Evolutionary conservation across 2,888 invertebrate genomes (phyloP), one percentile per base, ranked within the genome.

Genomic region (Mesochorus sp.): DNA sequence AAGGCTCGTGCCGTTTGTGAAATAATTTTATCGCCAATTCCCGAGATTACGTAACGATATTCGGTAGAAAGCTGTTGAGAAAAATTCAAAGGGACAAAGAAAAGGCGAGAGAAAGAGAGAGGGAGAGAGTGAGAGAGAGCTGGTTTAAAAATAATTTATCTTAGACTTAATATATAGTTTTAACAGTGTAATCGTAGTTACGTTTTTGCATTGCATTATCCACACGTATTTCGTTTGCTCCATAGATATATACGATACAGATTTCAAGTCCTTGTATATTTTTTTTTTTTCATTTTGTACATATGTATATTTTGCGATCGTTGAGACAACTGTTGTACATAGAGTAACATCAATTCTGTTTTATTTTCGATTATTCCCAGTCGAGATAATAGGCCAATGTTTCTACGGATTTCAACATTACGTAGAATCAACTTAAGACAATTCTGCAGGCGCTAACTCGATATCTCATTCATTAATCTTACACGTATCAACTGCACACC

Each of bases 1-100:
- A 78, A 80, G 68, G 75, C 75, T 81, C 81, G 79, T 75, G 74
- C 68, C 68, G 67, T 72, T 68, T 68, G 76, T 62, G 79, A 67
- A 76, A 72, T 76, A 64, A 76, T 79, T 51, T 51, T 14, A 76
- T 73, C 62, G 70, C 74, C 70, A 70, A 76, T 79, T 76, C 66
- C 70, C 57, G 21, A 74, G 59, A 78, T 66, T 68, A 70, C 51
- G 73, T 67, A 62, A 42, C 49, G 57, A 62, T 31, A 39, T 49
- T 73, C 24, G 49, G 62, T 70, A 34, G 12, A 57, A n/a, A n/a
- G n/a, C n/a, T n/a, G n/a, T n/a, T n/a, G n/a, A n/a, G n/a, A n/a
- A n/a, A n/a, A n/a, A n/a, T n/a, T n/a, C n/a, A n/a, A 21, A 21
- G 47, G 14, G 47, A 1, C 10, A 21, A 17, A 47, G 8, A n/a